A percentile compares a stretch with the other conserved stretches of the same genome.
These are phyloP conservation scores for Operophtera brumata DNA, from an alignment of 2,888 invertebrate genomes.

Conservation along the genomic window DNA sequence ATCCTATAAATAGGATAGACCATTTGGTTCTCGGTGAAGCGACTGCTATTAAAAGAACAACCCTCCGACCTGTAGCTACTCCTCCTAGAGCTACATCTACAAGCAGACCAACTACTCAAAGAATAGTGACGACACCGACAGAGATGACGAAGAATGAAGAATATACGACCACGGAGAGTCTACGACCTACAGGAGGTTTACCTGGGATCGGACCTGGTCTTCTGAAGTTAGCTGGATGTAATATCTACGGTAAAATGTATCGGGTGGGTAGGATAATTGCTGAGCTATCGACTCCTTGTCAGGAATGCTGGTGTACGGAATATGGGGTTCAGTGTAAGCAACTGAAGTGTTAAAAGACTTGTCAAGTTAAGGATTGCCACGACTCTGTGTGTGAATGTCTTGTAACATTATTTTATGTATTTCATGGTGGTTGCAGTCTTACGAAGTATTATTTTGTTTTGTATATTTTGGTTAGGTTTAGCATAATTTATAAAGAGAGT, in stretches of 20 bases:
- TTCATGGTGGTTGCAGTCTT: background rate
- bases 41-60: constrained; percentile 60
- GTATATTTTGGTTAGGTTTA: constrained; percentile 27
- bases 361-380: background rate
- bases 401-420: background rate
- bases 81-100: constrained; percentile 37
- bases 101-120: constrained; percentile 29
- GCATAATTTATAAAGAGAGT: constrained; percentile 45
- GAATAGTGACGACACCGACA: constrained; percentile 18
- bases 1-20: constrained; percentile 65
- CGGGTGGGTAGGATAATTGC: constrained; percentile 90
- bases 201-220: constrained; percentile 73
- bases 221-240: constrained; percentile 91
- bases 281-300: constrained; percentile 90
- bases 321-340: constrained; percentile 91
- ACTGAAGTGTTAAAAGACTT: constrained; percentile 73
- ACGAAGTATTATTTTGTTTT: constrained; percentile 11
- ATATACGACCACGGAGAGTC: constrained; percentile 37
- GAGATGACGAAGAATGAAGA: constrained; percentile 42
- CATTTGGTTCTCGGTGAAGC: constrained; percentile 71
- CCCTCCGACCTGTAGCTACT: constrained; percentile 43
- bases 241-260: constrained; percentile 94
- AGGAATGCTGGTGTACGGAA: constrained; percentile 92
- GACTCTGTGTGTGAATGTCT: constrained; percentile 8
- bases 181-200: constrained; percentile 37